phyloP scores from a whole-genome alignment of 2,888 invertebrate species.

The Meta bourneti region DNA sequence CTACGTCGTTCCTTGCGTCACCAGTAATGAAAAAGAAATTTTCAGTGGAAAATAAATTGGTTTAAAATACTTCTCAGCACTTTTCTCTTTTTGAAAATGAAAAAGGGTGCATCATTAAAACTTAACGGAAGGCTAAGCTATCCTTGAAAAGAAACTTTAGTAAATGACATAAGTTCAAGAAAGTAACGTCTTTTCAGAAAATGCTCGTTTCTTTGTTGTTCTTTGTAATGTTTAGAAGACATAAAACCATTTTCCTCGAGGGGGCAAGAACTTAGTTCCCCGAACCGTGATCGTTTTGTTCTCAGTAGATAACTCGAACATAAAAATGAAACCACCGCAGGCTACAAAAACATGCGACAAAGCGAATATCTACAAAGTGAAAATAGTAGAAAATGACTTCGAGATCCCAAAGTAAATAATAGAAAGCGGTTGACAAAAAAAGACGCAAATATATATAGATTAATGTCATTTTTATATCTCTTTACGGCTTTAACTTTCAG shows the following conservation, averaged over 20 bases:
- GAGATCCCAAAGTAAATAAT: conserved; percentile 49
- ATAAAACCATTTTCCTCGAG: conserved; percentile 65
- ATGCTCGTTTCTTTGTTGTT: conserved; percentile 63
- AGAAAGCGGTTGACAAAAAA: conserved; percentile 59
- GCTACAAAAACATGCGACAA: conserved; percentile 58
- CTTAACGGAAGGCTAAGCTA: conserved; percentile 59
- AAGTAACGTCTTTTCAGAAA: conserved; percentile 65
- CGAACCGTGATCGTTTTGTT: conserved; percentile 65
- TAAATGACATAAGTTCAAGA: conserved; percentile 66
- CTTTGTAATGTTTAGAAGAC: conserved; percentile 66
- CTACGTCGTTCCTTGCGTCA: neutral
- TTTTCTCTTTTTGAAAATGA: conserved; percentile 3
- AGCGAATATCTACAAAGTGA: conserved; percentile 56
- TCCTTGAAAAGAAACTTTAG: conserved; percentile 52
- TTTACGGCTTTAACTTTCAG: conserved; percentile 30
- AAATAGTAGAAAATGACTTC: conserved; percentile 56
- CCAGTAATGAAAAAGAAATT: conserved; percentile 56
- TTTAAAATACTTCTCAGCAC: conserved; percentile 57
- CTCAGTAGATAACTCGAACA: conserved; percentile 64
- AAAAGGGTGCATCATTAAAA: conserved; percentile 53
- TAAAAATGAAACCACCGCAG: conserved; percentile 56
- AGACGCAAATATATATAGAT: conserved; percentile 50
- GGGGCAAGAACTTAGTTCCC: conserved; percentile 42
- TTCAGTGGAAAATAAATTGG: conserved; percentile 55
- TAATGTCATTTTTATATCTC: conserved; percentile 63